Evolutionary conservation across 2,797 vertebrate genomes (phyloP).

Genomic region (Leontocebus nigricollis): DNA sequence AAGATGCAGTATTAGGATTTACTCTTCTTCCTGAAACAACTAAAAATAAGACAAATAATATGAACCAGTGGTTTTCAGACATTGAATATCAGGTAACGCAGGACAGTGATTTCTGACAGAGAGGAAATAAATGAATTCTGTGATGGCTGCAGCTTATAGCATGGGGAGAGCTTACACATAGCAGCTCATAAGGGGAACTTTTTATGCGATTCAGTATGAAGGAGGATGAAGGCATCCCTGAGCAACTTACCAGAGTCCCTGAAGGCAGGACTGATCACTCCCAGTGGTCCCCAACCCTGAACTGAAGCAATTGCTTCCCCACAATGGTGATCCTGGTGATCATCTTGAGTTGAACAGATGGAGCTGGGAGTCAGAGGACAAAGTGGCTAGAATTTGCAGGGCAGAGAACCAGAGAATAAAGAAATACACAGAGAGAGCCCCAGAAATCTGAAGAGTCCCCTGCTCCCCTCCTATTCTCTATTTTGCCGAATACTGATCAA

Average conservation of each 20-base stretch:
- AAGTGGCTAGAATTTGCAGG: background rate
- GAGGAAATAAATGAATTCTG: background rate
- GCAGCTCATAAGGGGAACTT: background rate
- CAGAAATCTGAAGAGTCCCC: background rate
- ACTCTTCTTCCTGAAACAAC: background rate
- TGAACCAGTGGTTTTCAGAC: background rate
- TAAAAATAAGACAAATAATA: background rate
- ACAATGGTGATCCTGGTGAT: background rate
- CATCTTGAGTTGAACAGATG: background rate
- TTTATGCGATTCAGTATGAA: no score
- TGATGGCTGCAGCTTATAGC: background rate
- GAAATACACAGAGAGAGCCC: background rate
- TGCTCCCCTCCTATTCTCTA: background rate
- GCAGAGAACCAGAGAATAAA: background rate
- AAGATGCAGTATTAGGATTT: background rate
- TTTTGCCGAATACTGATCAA: background rate
- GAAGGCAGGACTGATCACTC: no score
- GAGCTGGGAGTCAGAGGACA: background rate
- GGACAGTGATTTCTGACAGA: background rate
- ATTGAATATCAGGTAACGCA: background rate
- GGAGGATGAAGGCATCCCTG: no score
- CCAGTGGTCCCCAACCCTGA: no score
- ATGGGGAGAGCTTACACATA: background rate
- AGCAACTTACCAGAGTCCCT: no score
- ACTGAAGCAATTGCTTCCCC: no score